Percentiles rank a stretch among this genome's conserved stretches.
Evolutionary conservation across 2,888 invertebrate species (phyloP).

Genomic region (Sarcophaga rosellei): DNA sequence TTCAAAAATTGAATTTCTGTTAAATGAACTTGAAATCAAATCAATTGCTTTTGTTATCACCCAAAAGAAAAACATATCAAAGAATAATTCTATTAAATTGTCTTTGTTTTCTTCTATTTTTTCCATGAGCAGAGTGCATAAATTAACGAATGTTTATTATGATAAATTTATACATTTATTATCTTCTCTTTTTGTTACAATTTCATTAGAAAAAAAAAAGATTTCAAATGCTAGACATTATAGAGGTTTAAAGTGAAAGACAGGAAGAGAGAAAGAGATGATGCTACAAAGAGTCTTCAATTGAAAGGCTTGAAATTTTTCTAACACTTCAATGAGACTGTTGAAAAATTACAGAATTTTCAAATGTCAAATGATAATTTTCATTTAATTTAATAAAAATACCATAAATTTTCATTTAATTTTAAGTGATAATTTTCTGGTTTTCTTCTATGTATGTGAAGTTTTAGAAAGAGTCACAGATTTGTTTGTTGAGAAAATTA

Average conservation of each 20-base stretch:
- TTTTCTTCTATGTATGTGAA: background rate
- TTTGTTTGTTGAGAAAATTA: slow-evolving; percentile 39
- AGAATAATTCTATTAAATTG: background rate
- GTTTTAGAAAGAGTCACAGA: slow-evolving; percentile 3
- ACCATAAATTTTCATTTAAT: slow-evolving; percentile 60
- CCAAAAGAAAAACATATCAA: background rate
- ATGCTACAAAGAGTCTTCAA: slow-evolving; percentile 12
- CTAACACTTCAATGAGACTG: background rate
- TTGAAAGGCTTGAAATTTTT: slow-evolving; percentile 38
- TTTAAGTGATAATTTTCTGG: slow-evolving; percentile 34
- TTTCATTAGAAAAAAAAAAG: no score
- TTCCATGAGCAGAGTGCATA: slow-evolving; percentile 30
- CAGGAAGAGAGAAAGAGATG: background rate
- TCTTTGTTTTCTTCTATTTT: background rate
- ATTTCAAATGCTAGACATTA: background rate
- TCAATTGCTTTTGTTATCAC: slow-evolving; percentile 46
- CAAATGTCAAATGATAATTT: slow-evolving; percentile 43
- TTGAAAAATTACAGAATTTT: slow-evolving; percentile 1
- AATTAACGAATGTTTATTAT: slow-evolving; percentile 32
- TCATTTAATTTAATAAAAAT: slow-evolving; percentile 57
- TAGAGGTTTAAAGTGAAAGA: background rate
- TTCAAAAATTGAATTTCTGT: slow-evolving; percentile 50
- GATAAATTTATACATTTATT: slow-evolving; percentile 33
- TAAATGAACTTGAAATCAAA: slow-evolving; percentile 62
- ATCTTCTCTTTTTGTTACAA: background rate